These are phyloP conservation scores for Anser brachyrhynchus DNA, from an alignment of 2,113 vertebrate genomes.

Conservation along the genomic window DNA sequence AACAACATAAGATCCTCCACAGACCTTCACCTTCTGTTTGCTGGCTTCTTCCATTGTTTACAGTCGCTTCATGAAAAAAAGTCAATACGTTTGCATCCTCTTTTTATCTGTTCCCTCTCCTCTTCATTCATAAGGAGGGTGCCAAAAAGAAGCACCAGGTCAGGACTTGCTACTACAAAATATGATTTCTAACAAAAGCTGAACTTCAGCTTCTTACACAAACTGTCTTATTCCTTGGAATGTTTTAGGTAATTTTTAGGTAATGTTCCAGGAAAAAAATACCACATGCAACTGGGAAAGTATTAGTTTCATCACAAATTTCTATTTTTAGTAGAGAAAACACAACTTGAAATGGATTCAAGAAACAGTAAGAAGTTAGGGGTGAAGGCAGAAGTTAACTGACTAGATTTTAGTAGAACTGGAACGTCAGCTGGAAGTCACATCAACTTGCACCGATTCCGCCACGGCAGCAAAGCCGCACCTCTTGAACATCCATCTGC, in stretches of 20 bases:
- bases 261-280: not conserved
- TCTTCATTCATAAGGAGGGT: not conserved
- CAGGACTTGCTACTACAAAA: not conserved
- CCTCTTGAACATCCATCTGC: not conserved
- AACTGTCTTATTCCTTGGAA: not conserved
- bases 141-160: not conserved
- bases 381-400: not conserved
- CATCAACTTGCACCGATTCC: not conserved
- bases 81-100: not conserved
- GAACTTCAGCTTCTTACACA: not conserved
- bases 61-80: not conserved
- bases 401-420: not conserved
- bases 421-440: too few relatives aligned
- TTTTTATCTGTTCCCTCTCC: not conserved
- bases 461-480: not conserved
- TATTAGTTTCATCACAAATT: not conserved
- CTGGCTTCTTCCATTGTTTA: not conserved
- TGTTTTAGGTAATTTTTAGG: not conserved
- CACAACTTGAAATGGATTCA: not conserved
- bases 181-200: not conserved
- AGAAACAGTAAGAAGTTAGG: not conserved
- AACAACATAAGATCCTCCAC: fast-evolving
- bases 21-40: not conserved
- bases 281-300: not conserved
- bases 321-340: not conserved